Evolutionary conservation across 2,888 invertebrate species (phyloP).

Genomic region (Criorhina ranunculi): DNA sequence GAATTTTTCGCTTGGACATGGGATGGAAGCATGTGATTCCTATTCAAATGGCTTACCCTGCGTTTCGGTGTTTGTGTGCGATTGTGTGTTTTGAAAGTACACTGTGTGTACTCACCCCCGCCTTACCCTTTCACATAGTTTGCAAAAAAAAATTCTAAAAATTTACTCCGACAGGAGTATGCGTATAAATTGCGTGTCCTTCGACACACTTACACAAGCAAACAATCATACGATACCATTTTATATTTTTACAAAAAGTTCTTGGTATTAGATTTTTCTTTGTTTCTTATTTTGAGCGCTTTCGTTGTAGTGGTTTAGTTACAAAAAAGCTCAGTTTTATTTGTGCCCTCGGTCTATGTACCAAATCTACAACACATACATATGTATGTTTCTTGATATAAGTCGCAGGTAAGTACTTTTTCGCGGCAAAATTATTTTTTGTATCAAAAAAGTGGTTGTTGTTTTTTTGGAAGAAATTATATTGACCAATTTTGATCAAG

Average conservation of each 20-base stretch:
- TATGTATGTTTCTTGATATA: no score
- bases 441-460: no score
- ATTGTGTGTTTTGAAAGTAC: slow-evolving; percentile 10
- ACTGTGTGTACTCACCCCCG: slow-evolving; percentile 12
- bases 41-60: slow-evolving; percentile 36
- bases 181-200: slow-evolving; percentile 54
- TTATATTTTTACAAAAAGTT: slow-evolving; percentile 20
- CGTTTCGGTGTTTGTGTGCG: not conserved
- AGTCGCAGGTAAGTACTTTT: no score
- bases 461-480: no score
- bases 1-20: slow-evolving; percentile 42
- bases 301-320: slow-evolving; percentile 1
- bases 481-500: no score
- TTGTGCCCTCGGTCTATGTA: not conserved
- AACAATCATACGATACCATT: not conserved
- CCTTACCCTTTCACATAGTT: slow-evolving; percentile 16
- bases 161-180: slow-evolving; percentile 35
- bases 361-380: no score
- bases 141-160: slow-evolving; percentile 48
- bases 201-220: slow-evolving; percentile 5
- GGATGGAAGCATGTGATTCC: slow-evolving; percentile 23
- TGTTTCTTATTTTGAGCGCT: slow-evolving; percentile 14
- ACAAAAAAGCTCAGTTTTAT: slow-evolving; percentile 24
- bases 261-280: slow-evolving; percentile 40
- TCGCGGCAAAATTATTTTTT: no score